A percentile compares a stretch with the other conserved stretches of the same genome.
Evolutionary conservation across 1,140 invertebrate genomes (phyloP).

Genomic region (Spodoptera frugiperda): DNA sequence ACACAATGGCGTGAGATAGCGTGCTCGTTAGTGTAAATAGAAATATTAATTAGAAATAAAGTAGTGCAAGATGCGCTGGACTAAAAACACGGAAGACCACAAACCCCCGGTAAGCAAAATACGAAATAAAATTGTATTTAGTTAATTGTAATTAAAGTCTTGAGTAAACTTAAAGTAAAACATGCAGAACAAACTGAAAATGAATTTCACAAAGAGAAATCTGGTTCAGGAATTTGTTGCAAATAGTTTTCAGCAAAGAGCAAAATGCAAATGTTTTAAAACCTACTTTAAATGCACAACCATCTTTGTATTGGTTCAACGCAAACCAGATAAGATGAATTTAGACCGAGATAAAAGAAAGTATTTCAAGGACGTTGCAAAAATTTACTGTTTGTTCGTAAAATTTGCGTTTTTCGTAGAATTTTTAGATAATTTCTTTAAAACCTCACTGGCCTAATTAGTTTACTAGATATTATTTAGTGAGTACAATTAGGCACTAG

Average conservation of each 20-base stretch:
- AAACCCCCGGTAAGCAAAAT: conserved; percentile 13
- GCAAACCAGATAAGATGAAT: conserved; percentile 39
- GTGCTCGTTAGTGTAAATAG: not conserved
- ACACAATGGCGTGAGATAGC: conserved; percentile 11
- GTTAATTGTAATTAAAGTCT: not conserved
- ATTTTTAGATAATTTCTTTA: too few relatives aligned
- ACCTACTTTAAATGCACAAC: not conserved
- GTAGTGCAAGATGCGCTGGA: conserved; percentile 3
- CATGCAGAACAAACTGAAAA: not conserved
- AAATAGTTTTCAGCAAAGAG: not conserved
- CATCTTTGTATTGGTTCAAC: conserved; percentile 26
- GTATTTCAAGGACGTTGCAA: conserved; percentile 40
- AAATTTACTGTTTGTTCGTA: not conserved
- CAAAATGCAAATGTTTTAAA: conserved; percentile 3
- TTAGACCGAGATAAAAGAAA: conserved; percentile 46
- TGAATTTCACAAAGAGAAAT: conserved; percentile 8
- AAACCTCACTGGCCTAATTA: not conserved
- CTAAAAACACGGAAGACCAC: conserved; percentile 16
- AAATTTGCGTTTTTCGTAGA: not conserved
- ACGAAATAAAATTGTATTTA: not conserved
- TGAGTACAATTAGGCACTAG: too few relatives aligned
- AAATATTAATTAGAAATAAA: not conserved
- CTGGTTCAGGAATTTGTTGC: not conserved
- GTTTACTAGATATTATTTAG: not conserved
- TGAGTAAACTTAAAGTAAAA: not conserved